Evolutionary conservation across 2,113 vertebrate species (phyloP), one percentile per base, ranked within the genome.

Genomic region (Anser cygnoides): DNA sequence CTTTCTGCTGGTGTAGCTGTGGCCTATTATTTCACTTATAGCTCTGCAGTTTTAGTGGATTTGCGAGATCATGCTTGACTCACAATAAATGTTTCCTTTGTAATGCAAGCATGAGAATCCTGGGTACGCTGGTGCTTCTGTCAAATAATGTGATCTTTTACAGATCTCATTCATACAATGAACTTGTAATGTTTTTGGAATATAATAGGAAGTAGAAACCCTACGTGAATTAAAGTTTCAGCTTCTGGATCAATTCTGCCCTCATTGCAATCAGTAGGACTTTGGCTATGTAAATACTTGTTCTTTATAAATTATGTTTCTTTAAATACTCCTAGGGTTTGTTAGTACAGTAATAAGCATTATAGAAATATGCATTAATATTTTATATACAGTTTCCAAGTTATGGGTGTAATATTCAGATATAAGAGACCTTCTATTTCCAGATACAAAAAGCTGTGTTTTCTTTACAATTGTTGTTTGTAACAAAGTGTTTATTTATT

Each of bases 301-400:
- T 89, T 63, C 21, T 70, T 77, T 92, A 44, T 61, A 58, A 76
- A 79, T 63, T 68, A 35, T 44, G 7, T 78, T 10, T 68, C 20
- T 87, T 84, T 55, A 89, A 87, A 55, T 57, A 62, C 20, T 78
- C 21, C 11, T 50, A 55, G 20, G 10, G 4, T 29, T 82, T 85
- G 13, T 52, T 49, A 50, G 26, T 54, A 61, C 22, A 43, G 31
- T 50, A 55, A 44, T 50, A 84, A 66, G 28, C 23, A 72, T 76
- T 87, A 62, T 10, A 68, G 39, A 63, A 55, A 76, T 23, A 74
- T 14, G 4, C 13, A 80, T 74, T 74, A 86, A 74, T 90, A 82
- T 87, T 95, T 92, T 65, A 82, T 82, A 61, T 7, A 41, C 9
- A 26, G 6, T 65, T 81, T 94, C 71, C 20, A 72, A 90, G 33